Evolutionary conservation across 2,888 invertebrate species (phyloP).

Genomic region (Nebria brevicollis): DNA sequence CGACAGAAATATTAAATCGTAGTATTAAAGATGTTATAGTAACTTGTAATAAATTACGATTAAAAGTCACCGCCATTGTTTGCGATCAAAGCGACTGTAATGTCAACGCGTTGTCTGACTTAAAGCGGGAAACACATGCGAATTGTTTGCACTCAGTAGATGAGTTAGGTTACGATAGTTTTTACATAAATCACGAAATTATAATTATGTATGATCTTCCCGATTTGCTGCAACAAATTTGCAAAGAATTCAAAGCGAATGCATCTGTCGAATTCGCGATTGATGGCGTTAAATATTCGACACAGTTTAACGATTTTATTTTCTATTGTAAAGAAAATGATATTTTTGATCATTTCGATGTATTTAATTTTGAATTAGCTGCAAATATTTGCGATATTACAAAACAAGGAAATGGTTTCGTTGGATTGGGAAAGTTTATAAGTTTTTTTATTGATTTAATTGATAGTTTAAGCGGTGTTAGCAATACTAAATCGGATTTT

Average conservation of each 20-base stretch:
- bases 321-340: slow-evolving; percentile 6
- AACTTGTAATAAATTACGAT: slow-evolving; percentile 15
- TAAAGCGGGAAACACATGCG: slow-evolving; percentile 21
- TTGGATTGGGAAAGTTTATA: slow-evolving; percentile 23
- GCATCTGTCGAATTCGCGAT: slow-evolving; percentile 1
- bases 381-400: not conserved
- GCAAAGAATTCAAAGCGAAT: slow-evolving; percentile 23
- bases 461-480: slow-evolving; percentile 32
- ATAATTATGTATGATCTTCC: slow-evolving; percentile 31
- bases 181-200: slow-evolving; percentile 3
- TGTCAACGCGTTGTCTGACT: slow-evolving; percentile 16
- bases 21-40: slow-evolving; percentile 27
- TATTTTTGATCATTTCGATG: not conserved
- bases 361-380: slow-evolving; percentile 23
- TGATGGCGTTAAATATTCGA: slow-evolving; percentile 22
- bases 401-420: slow-evolving; percentile 16
- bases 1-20: slow-evolving; percentile 18
- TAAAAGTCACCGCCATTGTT: slow-evolving; percentile 28
- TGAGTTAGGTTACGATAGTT: slow-evolving; percentile 36
- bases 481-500: not conserved
- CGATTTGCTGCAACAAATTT: slow-evolving; percentile 20
- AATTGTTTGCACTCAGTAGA: slow-evolving; percentile 24
- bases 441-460: slow-evolving; percentile 18
- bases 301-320: slow-evolving; percentile 17
- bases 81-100: slow-evolving; percentile 31